These are phyloP conservation scores for Hirundichthys speculiger DNA, from an alignment of 2,113 vertebrate species.

Conservation along the genomic window DNA sequence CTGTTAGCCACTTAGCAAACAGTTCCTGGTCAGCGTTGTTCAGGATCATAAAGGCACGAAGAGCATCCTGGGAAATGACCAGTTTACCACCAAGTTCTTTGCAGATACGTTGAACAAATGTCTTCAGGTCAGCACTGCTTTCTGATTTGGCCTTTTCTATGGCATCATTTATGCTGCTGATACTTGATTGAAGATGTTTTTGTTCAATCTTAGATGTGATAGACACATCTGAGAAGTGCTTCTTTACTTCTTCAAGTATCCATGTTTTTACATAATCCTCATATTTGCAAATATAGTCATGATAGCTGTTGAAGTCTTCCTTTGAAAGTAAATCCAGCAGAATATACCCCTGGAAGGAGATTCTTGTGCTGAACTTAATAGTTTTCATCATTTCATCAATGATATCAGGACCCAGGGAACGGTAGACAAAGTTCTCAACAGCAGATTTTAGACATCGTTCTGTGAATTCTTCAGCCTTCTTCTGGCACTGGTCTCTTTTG, in stretches of 20 bases:
- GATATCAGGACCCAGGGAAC: constrained; percentile 56
- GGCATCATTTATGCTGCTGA: constrained; percentile 34
- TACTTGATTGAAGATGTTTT: constrained; percentile 15
- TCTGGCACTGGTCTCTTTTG: constrained; percentile 67
- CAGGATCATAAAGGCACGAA: constrained; percentile 59
- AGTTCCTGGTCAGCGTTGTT: constrained; percentile 32
- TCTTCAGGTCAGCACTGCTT: constrained; percentile 19
- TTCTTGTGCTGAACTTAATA: constrained; percentile 39
- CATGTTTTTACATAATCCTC: constrained; percentile 39
- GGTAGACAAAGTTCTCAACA: constrained; percentile 41
- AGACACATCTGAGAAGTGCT: constrained; percentile 13
- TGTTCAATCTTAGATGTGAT: constrained; percentile 28
- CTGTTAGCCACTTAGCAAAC: constrained; percentile 57
- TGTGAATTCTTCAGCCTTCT: constrained; percentile 71
- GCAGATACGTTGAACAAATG: constrained; percentile 55
- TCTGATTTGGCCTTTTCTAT: constrained; percentile 30
- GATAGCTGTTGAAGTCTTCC: not conserved
- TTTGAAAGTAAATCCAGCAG: constrained; percentile 56
- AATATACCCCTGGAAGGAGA: constrained; percentile 50
- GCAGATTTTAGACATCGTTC: constrained; percentile 54
- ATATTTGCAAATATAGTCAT: constrained; percentile 26
- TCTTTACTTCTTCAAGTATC: constrained; percentile 28
- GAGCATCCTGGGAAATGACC: constrained; percentile 55
- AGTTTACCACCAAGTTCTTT: constrained; percentile 54
- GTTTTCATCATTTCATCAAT: constrained; percentile 56